phyloP scores from a whole-genome alignment of 2,888 invertebrate genomes.

The Apotomis turbidana region DNA sequence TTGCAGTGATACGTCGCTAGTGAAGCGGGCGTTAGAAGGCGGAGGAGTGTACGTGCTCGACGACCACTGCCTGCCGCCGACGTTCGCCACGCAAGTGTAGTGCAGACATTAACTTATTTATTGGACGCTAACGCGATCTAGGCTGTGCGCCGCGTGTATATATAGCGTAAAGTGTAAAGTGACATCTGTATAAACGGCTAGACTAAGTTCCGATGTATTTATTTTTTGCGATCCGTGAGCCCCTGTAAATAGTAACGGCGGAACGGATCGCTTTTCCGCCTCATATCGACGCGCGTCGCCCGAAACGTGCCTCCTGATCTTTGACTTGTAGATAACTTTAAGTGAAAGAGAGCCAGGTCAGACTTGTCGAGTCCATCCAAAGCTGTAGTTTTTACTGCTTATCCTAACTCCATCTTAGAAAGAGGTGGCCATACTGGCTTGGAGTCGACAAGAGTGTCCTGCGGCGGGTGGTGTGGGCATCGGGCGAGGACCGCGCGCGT shows the following conservation, averaged over 20 bases:
- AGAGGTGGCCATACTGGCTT: too few species aligned
- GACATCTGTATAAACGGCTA: conserved; percentile 82
- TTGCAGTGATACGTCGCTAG: conserved; percentile 87
- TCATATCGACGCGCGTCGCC: conserved; percentile 69
- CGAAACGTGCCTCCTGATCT: conserved; percentile 33
- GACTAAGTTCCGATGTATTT: conserved; percentile 82
- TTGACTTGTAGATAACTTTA: not conserved
- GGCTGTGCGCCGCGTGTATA: conserved; percentile 83
- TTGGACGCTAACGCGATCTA: conserved; percentile 80
- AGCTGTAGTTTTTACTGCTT: not conserved
- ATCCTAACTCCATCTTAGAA: too few species aligned
- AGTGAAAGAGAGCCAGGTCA: conserved; percentile 4
- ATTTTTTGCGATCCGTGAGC: conserved; percentile 74
- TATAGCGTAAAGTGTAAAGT: conserved; percentile 81
- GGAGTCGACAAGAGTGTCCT: too few species aligned
- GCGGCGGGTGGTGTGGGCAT: conserved; percentile 17
- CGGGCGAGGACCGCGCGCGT: conserved; percentile 61
- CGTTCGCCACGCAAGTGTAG: conserved; percentile 91
- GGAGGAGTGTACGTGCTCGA: conserved; percentile 89
- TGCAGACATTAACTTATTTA: conserved; percentile 76
- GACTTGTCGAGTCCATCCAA: conserved; percentile 2
- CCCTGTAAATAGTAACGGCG: conserved; percentile 76
- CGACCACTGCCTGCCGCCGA: conserved; percentile 89
- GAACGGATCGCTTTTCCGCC: conserved; percentile 69
- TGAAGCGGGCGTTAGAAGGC: conserved; percentile 88